phyloP scores from a whole-genome alignment of 2,888 invertebrate genomes.

The Disparrhopalites patrizii region DNA sequence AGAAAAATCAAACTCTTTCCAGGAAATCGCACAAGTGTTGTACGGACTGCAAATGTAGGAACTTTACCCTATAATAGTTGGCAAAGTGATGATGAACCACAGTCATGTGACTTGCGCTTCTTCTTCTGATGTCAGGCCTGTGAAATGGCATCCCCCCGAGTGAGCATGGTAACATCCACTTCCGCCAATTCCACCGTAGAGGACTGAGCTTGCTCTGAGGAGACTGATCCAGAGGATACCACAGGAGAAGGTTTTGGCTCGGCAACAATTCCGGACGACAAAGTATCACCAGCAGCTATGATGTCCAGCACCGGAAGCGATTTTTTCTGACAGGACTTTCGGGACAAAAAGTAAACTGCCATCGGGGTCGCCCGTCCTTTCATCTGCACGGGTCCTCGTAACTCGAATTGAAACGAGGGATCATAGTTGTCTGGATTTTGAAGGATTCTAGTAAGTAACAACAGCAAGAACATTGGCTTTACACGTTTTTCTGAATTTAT shows the following conservation, averaged over 20 bases:
- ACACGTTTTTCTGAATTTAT: not conserved
- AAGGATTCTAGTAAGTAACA: conserved; percentile 17
- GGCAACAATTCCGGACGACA: not conserved
- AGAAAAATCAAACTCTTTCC: too few relatives aligned
- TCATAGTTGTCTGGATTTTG: conserved; percentile 66
- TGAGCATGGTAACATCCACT: conserved; percentile 30
- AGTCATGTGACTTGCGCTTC: conserved; percentile 46
- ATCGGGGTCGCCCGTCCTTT: conserved; percentile 91
- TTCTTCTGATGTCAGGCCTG: conserved; percentile 48
- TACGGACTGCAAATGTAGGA: too few relatives aligned
- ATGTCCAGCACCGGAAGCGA: too few relatives aligned
- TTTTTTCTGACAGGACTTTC: conserved; percentile 28
- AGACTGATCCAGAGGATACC: not conserved
- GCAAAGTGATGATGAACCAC: conserved; percentile 47
- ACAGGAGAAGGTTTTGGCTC: not conserved
- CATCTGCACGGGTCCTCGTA: conserved; percentile 84
- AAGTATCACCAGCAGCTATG: not conserved
- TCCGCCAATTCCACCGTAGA: conserved; percentile 27
- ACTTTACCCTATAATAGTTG: conserved; percentile 33
- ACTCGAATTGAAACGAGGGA: conserved; percentile 75
- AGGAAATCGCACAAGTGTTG: too few relatives aligned
- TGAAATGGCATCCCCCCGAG: conserved; percentile 30
- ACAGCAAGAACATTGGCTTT: not conserved
- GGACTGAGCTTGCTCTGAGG: conserved; percentile 5
- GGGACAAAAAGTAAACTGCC: conserved; percentile 83